Evolutionary conservation across 1,140 invertebrate species (phyloP), one percentile per base, ranked within the genome.

Genomic region (Leptinotarsa undecemlineata): DNA sequence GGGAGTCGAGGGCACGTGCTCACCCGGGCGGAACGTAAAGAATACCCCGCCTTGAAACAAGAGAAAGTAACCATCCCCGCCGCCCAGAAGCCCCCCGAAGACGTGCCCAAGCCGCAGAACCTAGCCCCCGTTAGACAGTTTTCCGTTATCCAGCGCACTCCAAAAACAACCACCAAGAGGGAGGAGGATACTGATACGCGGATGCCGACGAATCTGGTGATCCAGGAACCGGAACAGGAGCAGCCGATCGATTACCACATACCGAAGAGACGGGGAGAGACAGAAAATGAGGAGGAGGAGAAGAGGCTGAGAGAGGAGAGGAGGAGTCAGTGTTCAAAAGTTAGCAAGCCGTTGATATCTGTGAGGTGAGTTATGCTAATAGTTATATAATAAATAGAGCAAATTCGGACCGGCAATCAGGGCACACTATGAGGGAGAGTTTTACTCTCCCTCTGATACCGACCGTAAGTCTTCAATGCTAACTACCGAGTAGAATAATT

Each of bases 231-330:
- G 0, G 90, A 91, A 85, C 91, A 95, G 86, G 94, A 95, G 64
- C 93, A 94, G 77, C 94, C 94, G 0, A 95, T 96, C 69, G 93
- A 96, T 82, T 96, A 96, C 84, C 93, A 93, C 78, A 92, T 96
- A 72, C 93, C 93, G 19, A 95, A 93, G 84, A 90, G 91, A 72
- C 88, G 90, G 75, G 89, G 91, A 21, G 90, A 92, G 76, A 85
- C 86, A 15, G 90, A 92, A 81, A 90, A 92, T 71, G 88, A 89
- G 42, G 86, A 89, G 74, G 90, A 86, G 86, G 90, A 87, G 77
- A 89, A 85, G 84, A 88, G 85, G 83, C 88, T 87, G 85, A 87
- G 85, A 83, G 89, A 87, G 85, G 88, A 89, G 80, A 85, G 89
- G 75, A 82, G 88, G 74, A 87, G 87, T 57, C 88, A 88, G 68